Conservation (phyloP, 92 coral and sea anemone genomes). For the Meandrina meandrites region DNA sequence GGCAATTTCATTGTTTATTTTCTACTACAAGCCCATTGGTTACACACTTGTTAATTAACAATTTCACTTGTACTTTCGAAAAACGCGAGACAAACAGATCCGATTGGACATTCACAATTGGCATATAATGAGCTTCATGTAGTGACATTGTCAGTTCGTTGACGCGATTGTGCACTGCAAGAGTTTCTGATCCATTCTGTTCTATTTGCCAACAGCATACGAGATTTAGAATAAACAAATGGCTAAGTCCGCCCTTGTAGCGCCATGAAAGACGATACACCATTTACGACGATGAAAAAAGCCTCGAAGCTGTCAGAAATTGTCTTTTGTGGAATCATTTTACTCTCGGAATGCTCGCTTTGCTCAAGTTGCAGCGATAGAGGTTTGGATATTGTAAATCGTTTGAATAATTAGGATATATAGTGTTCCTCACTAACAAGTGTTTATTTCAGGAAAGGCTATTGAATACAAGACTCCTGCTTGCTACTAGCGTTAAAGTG, state of each 20-base stretch:
- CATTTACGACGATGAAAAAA: neutral
- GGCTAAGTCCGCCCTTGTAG: neutral
- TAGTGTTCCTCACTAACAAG: neutral
- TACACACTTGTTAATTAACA: slow-evolving; percentile 10
- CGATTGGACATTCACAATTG: slow-evolving; percentile 5
- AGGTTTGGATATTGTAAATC: slow-evolving; percentile 15
- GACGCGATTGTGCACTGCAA: neutral
- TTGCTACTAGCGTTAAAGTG: no score
- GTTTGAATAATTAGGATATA: neutral
- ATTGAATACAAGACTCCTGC: neutral
- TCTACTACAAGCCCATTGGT: neutral
- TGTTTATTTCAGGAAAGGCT: neutral
- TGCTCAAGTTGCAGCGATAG: slow-evolving; percentile 23
- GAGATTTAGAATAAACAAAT: neutral
- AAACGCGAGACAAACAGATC: neutral
- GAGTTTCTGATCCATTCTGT: neutral
- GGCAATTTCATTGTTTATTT: neutral
- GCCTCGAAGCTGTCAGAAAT: neutral
- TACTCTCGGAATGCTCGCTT: neutral
- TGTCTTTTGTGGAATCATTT: neutral
- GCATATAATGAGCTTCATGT: neutral
- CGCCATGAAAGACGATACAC: neutral
- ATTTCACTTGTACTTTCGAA: neutral
- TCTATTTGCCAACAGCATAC: slow-evolving; percentile 5
- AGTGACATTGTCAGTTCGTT: slow-evolving; percentile 1